Base-by-base conservation (phyloP, 2,797 vertebrate species). In the Neosalanx taihuensis region DNA sequence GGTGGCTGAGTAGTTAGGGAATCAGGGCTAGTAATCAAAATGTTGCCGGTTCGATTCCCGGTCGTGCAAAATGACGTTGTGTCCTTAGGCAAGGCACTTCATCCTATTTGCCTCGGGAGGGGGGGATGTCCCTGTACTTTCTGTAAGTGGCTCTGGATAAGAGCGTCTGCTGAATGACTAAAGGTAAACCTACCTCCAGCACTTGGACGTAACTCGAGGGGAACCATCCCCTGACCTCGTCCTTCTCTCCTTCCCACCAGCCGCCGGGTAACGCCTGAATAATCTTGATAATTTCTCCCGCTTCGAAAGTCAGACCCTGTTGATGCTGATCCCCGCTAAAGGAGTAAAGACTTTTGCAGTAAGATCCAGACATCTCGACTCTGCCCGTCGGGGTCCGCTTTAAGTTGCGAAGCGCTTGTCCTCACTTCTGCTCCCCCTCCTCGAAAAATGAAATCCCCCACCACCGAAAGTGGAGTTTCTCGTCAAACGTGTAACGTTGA, bases 191-290 rank as follows among this genome's bases (percentile, higher is more conserved):
- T 91, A 98, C 97, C 96, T 98, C 96, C 77, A 97, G 83, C 17
- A 97, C 87, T 85, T 98, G 96, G 60, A 99, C 97, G 30, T 99
- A 99, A 79, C 95, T 98, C 17, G 97, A 94, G 9, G 97, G 96
- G 87, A 98, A 99, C 97, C 97, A 99, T 26, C 96, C 97, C 0
- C 93, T 87, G 58, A 83, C 83, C 76, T 96, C 96, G 81, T 97
- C 95, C 84, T 93, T 95, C 92, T 98, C 96, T 35, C 97, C 97
- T 89, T 98, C 96, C 96, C 96, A 98, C 97, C 97, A 98, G 78
- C 97, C 97, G 68, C 95, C 96, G 71, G 96, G 93, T 67, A 94
- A 87, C 84, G 93, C 91, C 88, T 97, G 96, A 65, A 95, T 90
- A 79, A 98, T 89, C 69, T 89, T 92, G 74, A 99, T 91, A 20